Evolutionary conservation across 2,888 invertebrate genomes (phyloP), one percentile per base, ranked within the genome.

Genomic region (Ariolimax columbianus): DNA sequence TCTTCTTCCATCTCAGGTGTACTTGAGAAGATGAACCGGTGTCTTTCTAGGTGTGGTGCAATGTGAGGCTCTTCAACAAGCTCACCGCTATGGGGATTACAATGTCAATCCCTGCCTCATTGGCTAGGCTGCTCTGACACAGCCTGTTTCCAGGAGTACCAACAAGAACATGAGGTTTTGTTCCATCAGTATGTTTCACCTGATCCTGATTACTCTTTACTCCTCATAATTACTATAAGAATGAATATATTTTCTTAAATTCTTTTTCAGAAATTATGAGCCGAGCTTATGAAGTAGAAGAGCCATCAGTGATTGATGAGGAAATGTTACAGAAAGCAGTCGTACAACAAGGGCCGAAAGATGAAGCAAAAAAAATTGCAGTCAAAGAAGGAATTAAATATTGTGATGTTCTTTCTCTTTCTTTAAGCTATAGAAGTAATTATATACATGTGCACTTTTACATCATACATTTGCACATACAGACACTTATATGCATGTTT

Each of bases 371-470:
- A 30, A 95, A 96, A 91, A 94, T 97, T 77, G 96, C 96, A 86
- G 95, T 96, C 77, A 95, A 96, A 92, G 97, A 97, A 94, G 96
- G 97, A 17, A 96, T 97, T 43, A 96, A 96, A 86, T 95, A 97
- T 90, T 96, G 96, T 14, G 96, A 97, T 92, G 96, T 97, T 0
- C 94, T 94, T 77, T 95, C 96, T 86, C 95, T 98, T 68, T 95
- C 97, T 75, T 95, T 98, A 19, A 97, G 97, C 94, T 97, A 96
- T 93, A 95, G 96, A 93, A 97, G 96, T 96, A 95, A 79, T 33
- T 75, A 11, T 14, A 26, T 73, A 17, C 26, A 63, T 30, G 30
- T 30, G 11, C 63, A n/a, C 23, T 11, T 30, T n/a, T 3, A 63
- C n/a, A n/a, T n/a, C 30, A 30, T n/a, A 63, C 55, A 55, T 55